phyloP scores from a whole-genome alignment of 2,797 vertebrate species.

The Microhierax caerulescens region DNA sequence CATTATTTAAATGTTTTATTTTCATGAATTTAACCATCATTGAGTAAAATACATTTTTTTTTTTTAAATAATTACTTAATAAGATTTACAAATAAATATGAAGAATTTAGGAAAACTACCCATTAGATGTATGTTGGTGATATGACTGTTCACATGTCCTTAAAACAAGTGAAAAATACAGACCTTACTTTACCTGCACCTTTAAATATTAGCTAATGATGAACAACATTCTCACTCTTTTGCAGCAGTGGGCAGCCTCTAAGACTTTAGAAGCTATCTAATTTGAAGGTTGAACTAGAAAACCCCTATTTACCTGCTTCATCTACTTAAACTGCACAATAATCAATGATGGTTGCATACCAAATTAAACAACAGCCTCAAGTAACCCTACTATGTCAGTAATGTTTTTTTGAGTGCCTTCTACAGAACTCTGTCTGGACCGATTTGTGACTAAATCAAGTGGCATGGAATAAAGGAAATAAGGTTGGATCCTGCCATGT shows the following conservation, averaged over 20 bases:
- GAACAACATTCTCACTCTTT: background rate
- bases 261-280: background rate
- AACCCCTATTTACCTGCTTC: background rate
- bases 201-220: background rate
- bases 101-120: background rate
- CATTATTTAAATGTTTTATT: background rate
- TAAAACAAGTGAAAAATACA: background rate
- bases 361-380: slow-evolving; percentile 24
- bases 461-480: background rate
- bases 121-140: background rate
- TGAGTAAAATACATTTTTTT: background rate
- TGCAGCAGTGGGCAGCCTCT: background rate
- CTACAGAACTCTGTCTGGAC: background rate
- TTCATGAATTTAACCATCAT: background rate
- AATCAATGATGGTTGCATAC: background rate
- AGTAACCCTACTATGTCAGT: background rate
- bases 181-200: background rate
- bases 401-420: background rate
- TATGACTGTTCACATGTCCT: background rate
- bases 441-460: background rate
- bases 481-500: background rate
- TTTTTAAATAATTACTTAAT: background rate
- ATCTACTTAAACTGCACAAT: background rate
- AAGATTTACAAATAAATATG: background rate
- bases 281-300: background rate